A percentile compares a stretch with the other conserved stretches of the same genome.
Conservation (phyloP, 2,797 vertebrate genomes). For the Alosa sapidissima region DNA sequence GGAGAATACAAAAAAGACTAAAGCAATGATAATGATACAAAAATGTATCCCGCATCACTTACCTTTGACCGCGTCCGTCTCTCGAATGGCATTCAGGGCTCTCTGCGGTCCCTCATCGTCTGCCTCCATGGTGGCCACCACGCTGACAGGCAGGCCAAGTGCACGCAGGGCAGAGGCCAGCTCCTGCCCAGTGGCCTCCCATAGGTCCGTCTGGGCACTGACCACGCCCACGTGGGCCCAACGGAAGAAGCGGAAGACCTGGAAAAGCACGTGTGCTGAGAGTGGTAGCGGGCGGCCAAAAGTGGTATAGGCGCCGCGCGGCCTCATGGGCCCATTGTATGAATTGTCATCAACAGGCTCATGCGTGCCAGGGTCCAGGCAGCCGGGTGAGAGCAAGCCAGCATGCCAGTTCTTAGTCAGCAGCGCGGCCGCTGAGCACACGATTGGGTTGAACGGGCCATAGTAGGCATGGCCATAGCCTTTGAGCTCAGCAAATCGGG, state of each 20-base stretch:
- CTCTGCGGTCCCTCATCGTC: constrained; percentile 67
- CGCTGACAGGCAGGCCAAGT: constrained; percentile 81
- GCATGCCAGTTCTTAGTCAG: constrained; percentile 82
- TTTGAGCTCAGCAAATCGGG: constrained; percentile 72
- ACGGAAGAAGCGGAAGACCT: constrained; percentile 80
- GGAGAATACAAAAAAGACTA: not conserved
- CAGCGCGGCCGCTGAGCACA: constrained; percentile 81
- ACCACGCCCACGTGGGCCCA: constrained; percentile 89
- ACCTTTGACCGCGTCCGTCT: constrained; percentile 81
- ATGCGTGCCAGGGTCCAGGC: constrained; percentile 67
- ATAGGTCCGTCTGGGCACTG: constrained; percentile 79
- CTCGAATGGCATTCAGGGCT: constrained; percentile 74
- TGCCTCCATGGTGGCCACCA: constrained; percentile 73
- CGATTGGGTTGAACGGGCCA: constrained; percentile 83
- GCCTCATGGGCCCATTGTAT: not conserved
- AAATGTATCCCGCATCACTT: constrained; percentile 17
- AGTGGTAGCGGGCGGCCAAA: constrained; percentile 74
- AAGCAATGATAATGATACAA: not conserved
- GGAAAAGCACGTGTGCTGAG: constrained; percentile 77
- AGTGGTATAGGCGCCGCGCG: constrained; percentile 63
- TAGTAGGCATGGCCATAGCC: constrained; percentile 78
- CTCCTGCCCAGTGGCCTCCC: constrained; percentile 82
- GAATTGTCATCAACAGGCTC: not conserved
- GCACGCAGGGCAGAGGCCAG: constrained; percentile 77
- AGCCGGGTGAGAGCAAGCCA: constrained; percentile 84